Percentiles rank a stretch among this genome's conserved stretches.
Conservation (phyloP, 1,140 invertebrate species). For the Helicorthomorpha holstii region DNA sequence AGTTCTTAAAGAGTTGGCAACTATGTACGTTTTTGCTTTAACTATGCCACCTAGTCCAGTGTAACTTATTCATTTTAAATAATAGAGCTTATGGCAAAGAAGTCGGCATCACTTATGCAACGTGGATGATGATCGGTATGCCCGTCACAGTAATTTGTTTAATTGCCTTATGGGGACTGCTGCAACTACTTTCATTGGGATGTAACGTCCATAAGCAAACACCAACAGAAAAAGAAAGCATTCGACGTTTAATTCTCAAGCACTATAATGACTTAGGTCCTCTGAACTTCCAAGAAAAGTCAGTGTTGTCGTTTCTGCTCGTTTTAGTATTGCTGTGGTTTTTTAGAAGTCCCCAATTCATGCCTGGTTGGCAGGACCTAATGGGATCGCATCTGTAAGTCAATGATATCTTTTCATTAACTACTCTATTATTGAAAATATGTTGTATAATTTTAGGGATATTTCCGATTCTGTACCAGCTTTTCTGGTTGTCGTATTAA, state of each 20-base stretch:
- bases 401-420: too few species aligned
- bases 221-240: too few species aligned
- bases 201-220: too few species aligned
- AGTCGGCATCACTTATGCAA: conserved; percentile 23
- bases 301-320: background rate
- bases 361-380: background rate
- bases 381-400: too few species aligned
- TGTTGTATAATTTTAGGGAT: background rate
- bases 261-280: background rate
- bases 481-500: background rate
- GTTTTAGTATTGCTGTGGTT: background rate
- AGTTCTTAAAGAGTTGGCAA: background rate
- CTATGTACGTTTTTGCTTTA: too few species aligned
- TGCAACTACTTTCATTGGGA: background rate
- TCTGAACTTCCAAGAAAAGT: background rate
- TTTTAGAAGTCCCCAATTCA: background rate
- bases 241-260: too few species aligned
- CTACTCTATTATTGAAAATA: too few species aligned
- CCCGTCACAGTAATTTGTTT: conserved; percentile 23
- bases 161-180: conserved; percentile 19
- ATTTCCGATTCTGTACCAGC: background rate
- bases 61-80: too few species aligned
- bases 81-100: conserved; percentile 10
- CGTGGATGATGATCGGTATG: conserved; percentile 27
- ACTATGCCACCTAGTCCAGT: too few species aligned